A percentile compares a stretch with the other conserved stretches of the same genome.
Conservation (phyloP, 2,113 vertebrate genomes). For the Labrus mixtus region DNA sequence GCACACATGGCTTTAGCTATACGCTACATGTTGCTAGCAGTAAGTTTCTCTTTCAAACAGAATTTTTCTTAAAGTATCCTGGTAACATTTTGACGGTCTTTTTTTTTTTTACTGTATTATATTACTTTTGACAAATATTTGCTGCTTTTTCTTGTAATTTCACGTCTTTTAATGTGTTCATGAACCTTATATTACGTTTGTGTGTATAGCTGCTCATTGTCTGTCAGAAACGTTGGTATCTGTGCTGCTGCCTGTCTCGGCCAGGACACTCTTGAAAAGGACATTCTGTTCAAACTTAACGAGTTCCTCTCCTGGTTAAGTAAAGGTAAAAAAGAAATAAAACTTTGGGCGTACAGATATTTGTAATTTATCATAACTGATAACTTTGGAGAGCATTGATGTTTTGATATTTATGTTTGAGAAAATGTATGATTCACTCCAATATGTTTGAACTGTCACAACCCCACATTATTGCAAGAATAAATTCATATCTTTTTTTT, state of each 20-base stretch:
- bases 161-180: too few relatives aligned
- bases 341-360: slow-evolving; percentile 37
- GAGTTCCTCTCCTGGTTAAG: too few relatives aligned
- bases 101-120: slow-evolving; percentile 17
- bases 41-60: background rate
- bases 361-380: slow-evolving; percentile 70
- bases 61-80: background rate
- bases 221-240: too few relatives aligned
- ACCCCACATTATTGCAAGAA: slow-evolving; percentile 54
- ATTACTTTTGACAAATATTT: slow-evolving; percentile 30
- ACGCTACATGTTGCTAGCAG: too few relatives aligned
- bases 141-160: too few relatives aligned
- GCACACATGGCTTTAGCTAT: too few relatives aligned
- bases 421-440: slow-evolving; percentile 42
- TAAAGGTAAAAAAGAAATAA: too few relatives aligned
- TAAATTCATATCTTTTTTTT: slow-evolving; percentile 60
- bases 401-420: slow-evolving; percentile 77
- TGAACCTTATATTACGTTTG: too few relatives aligned
- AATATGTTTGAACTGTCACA: slow-evolving; percentile 41
- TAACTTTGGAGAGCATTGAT: slow-evolving; percentile 53
- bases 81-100: background rate
- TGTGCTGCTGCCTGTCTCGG: too few relatives aligned
- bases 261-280: too few relatives aligned
- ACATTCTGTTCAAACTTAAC: too few relatives aligned
- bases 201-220: too few relatives aligned